Evolutionary conservation across 2,113 vertebrate genomes (phyloP).

Genomic region (Okapia johnstoni): DNA sequence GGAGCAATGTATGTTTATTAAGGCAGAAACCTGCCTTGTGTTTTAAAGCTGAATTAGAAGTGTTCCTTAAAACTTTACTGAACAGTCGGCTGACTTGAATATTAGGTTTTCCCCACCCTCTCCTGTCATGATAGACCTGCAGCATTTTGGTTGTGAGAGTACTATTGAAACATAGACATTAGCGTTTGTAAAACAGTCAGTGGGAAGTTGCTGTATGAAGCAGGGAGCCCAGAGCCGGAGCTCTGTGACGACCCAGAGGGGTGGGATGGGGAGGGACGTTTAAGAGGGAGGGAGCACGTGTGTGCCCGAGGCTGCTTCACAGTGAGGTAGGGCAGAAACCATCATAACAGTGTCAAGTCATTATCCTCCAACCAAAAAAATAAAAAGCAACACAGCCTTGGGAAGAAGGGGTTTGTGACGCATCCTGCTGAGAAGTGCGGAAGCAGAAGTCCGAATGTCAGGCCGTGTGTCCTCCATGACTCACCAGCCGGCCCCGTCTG

Average conservation of each 20-base stretch:
- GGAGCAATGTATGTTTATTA: background rate
- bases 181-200: fast-evolving
- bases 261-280: background rate
- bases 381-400: background rate
- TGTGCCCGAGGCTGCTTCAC: background rate
- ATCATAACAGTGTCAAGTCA: background rate
- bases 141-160: background rate
- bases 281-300: background rate
- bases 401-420: background rate
- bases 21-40: background rate
- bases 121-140: background rate
- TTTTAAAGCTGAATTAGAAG: background rate
- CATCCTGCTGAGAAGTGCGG: background rate
- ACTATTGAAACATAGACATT: background rate
- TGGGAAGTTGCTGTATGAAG: background rate
- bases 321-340: background rate
- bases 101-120: background rate
- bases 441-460: background rate
- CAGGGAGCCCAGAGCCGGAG: background rate
- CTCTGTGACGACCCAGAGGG: background rate
- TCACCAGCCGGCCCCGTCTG: background rate
- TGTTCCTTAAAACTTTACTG: background rate
- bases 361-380: background rate
- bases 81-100: background rate
- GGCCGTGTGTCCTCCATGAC: fast-evolving